A percentile compares a stretch with the other conserved stretches of the same genome.
Conservation (phyloP, 2,113 vertebrate species). For the Bufo bufo region DNA sequence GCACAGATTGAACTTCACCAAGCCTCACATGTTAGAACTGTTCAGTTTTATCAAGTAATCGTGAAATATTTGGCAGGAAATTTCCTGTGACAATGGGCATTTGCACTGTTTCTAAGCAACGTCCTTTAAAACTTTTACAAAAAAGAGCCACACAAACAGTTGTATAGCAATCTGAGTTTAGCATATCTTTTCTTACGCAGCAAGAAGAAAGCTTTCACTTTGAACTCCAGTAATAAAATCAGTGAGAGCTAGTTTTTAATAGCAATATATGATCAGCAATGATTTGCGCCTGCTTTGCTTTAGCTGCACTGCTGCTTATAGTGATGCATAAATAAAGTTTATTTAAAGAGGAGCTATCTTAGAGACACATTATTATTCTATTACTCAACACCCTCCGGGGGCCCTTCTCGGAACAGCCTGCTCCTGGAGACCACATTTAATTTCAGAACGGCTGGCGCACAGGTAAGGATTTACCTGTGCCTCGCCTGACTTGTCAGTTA, state of each 20-base stretch:
- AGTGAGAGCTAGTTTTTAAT: not conserved
- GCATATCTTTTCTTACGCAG: not conserved
- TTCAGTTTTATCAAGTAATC: conserved; percentile 14
- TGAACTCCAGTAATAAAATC: not conserved
- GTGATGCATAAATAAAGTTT: no score
- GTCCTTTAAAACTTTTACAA: not conserved
- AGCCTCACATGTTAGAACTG: not conserved
- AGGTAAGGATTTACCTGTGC: no score
- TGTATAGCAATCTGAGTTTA: not conserved
- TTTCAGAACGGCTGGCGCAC: no score
- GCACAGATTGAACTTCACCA: conserved; percentile 25
- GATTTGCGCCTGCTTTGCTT: not conserved
- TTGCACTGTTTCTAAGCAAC: conserved; percentile 8
- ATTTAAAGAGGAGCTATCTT: no score
- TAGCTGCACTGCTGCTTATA: not conserved
- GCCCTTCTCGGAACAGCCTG: no score
- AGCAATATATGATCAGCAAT: not conserved
- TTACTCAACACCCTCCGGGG: no score
- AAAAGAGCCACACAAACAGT: not conserved
- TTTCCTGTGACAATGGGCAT: conserved; percentile 17
- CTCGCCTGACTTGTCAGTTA: no score
- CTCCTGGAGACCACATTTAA: no score
- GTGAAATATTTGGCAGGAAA: conserved; percentile 3
- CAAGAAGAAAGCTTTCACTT: not conserved
- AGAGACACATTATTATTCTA: no score